These are phyloP conservation scores for Pyrocoelia pectoralis DNA, from an alignment of 2,888 invertebrate genomes.

Conservation along the genomic window DNA sequence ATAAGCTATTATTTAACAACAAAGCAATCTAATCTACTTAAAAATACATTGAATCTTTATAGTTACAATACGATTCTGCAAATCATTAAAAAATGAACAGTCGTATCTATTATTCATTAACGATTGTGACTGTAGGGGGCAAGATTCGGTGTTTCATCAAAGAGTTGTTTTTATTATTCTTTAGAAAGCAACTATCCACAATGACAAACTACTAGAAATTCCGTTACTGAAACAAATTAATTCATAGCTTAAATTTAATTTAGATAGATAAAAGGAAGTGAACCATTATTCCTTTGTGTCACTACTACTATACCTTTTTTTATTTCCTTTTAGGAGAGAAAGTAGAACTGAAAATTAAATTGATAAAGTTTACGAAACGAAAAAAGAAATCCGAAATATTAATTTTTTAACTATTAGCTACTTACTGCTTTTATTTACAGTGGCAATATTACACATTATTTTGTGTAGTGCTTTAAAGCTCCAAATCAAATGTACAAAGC, in stretches of 20 bases:
- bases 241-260: conserved; percentile 6
- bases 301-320: not conserved
- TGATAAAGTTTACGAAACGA: not conserved
- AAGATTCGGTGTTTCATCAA: conserved; percentile 42
- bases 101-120: conserved; percentile 55
- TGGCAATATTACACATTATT: no score
- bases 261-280: not conserved
- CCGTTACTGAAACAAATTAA: conserved; percentile 13
- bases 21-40: conserved; percentile 48
- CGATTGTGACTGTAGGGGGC: conserved; percentile 52
- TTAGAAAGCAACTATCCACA: conserved; percentile 10
- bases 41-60: conserved; percentile 36
- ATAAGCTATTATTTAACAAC: conserved; percentile 48
- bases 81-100: conserved; percentile 51
- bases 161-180: conserved; percentile 26
- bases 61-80: conserved; percentile 41
- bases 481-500: no score
- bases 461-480: no score
- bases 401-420: no score
- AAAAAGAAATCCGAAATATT: no score
- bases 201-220: conserved; percentile 12
- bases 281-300: not conserved
- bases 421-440: no score
- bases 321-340: not conserved
- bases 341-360: not conserved